Percentiles rank a stretch among this genome's conserved stretches.
Evolutionary conservation across 2,797 vertebrate genomes (phyloP).

Genomic region (Falco novaeseelandiae): DNA sequence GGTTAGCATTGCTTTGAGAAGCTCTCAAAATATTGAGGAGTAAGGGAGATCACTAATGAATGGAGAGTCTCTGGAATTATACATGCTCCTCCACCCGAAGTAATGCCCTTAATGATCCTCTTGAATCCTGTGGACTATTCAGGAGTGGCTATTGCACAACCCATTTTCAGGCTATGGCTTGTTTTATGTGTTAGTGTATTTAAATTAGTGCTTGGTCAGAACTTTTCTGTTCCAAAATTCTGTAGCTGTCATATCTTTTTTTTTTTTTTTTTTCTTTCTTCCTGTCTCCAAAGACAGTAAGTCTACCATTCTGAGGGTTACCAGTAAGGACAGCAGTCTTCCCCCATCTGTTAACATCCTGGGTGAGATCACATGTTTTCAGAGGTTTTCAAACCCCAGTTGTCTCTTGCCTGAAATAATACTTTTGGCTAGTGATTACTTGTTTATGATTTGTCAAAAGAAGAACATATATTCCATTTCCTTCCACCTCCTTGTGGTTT

Average conservation of each 20-base stretch:
- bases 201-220: not conserved
- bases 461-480: not conserved
- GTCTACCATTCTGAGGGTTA: not conserved
- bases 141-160: not conserved
- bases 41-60: not conserved
- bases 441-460: not conserved
- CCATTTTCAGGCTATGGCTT: not conserved
- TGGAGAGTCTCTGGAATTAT: not conserved
- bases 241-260: not conserved
- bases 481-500: not conserved
- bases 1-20: not conserved
- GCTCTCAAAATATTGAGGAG: not conserved
- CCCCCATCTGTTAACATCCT: not conserved
- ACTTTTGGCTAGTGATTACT: not conserved
- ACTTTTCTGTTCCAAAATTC: not conserved
- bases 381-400: not conserved
- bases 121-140: not conserved
- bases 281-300: not conserved
- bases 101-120: not conserved
- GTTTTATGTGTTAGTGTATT: not conserved
- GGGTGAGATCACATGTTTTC: not conserved
- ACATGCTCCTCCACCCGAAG: no score
- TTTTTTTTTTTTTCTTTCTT: not conserved
- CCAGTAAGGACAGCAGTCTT: not conserved
- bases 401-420: not conserved